Evolutionary conservation across 2,113 vertebrate species (phyloP).

Genomic region (Lichenostomus cassidix): DNA sequence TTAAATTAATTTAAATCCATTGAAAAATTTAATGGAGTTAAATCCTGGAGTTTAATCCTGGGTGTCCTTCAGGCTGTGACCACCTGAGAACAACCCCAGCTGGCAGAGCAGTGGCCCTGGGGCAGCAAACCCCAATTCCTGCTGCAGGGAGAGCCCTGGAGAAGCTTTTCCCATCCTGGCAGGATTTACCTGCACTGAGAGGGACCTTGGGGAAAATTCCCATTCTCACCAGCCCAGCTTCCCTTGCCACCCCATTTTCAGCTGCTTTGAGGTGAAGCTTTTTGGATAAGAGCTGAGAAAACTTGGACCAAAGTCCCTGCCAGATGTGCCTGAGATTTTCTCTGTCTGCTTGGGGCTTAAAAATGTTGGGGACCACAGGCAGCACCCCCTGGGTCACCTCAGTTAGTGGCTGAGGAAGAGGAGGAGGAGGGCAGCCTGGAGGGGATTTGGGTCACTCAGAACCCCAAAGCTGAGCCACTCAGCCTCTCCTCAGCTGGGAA

Average conservation of each 20-base stretch:
- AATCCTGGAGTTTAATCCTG: neutral
- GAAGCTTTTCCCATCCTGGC: neutral
- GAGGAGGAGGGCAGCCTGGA: neutral
- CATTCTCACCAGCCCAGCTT: neutral
- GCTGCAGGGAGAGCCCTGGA: neutral
- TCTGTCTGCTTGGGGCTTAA: neutral
- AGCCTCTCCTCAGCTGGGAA: neutral
- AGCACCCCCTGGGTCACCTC: neutral
- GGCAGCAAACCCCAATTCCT: neutral
- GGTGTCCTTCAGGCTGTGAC: neutral
- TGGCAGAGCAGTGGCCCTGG: neutral
- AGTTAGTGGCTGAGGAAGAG: neutral
- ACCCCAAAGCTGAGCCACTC: neutral
- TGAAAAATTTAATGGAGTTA: too few species aligned
- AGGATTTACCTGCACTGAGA: neutral
- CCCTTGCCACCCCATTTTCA: neutral
- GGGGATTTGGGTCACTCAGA: neutral
- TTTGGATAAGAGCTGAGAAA: neutral
- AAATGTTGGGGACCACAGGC: neutral
- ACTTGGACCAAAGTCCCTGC: neutral
- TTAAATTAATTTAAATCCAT: too few species aligned
- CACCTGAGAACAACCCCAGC: neutral
- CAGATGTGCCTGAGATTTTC: neutral
- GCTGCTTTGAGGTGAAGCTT: neutral
- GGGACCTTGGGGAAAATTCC: neutral